Percentiles rank a stretch among this genome's conserved stretches.
Evolutionary conservation across 2,888 invertebrate species (phyloP).

Genomic region (Sylvicola cinctus): DNA sequence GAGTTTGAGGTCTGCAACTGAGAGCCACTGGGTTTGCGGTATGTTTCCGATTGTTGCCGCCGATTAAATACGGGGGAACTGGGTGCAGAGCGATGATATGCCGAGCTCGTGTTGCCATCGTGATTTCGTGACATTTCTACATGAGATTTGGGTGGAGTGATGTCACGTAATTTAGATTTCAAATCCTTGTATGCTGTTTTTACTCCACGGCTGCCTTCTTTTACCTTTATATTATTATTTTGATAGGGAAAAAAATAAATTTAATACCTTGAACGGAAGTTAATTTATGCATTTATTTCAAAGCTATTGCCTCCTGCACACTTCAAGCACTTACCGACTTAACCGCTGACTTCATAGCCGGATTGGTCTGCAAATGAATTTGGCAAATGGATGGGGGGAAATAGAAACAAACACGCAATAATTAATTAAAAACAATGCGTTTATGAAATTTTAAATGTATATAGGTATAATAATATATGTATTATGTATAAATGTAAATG

Average conservation of each 20-base stretch:
- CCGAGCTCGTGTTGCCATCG: constrained; percentile 13
- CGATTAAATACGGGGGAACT: constrained; percentile 40
- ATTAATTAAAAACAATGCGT: too few species aligned
- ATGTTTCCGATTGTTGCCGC: constrained; percentile 17
- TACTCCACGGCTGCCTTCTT: constrained; percentile 52
- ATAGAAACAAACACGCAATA: constrained; percentile 4
- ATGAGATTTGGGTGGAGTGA: constrained; percentile 15
- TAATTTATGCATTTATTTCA: constrained; percentile 1
- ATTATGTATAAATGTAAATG: too few species aligned
- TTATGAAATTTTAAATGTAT: too few species aligned
- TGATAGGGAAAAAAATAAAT: neutral
- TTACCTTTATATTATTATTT: constrained; percentile 30
- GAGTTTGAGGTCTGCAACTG: constrained; percentile 4
- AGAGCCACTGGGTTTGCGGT: constrained; percentile 1
- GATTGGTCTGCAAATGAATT: constrained; percentile 59
- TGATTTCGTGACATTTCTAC: constrained; percentile 6
- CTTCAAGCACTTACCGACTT: constrained; percentile 65
- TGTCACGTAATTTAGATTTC: constrained; percentile 36
- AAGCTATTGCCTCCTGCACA: constrained; percentile 4
- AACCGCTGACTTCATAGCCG: constrained; percentile 81
- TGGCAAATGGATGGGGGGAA: neutral
- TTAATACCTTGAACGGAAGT: neutral
- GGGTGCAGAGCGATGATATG: constrained; percentile 35
- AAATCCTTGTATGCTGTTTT: constrained; percentile 60
- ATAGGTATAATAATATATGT: too few species aligned